Conservation (phyloP, 2,113 vertebrate species). For the Alces alces region DNA sequence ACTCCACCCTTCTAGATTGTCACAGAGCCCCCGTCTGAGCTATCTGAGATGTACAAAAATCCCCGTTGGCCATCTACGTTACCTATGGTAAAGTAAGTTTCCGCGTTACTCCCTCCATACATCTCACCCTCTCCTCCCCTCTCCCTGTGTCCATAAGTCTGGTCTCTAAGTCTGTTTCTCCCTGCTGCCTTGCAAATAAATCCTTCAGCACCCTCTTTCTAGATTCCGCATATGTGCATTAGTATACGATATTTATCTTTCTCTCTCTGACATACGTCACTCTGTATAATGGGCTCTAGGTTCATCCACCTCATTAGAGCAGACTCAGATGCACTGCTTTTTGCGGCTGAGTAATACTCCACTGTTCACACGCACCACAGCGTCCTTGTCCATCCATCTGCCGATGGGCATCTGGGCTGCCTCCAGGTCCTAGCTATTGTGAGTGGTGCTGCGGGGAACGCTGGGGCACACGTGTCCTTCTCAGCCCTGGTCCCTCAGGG, state of each 20-base stretch:
- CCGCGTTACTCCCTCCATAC: neutral
- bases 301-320: neutral
- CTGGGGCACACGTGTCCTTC: neutral
- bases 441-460: neutral
- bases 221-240: neutral
- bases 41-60: neutral
- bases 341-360: neutral
- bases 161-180: neutral
- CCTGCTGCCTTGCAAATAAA: neutral
- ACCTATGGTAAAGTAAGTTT: neutral
- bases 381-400: rapidly evolving
- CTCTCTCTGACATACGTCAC: neutral
- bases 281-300: neutral
- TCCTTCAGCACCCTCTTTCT: neutral
- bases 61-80: rapidly evolving
- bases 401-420: rapidly evolving
- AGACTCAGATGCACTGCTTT: rapidly evolving
- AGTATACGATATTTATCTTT: neutral
- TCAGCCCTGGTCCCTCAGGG: neutral
- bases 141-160: rapidly evolving
- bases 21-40: neutral
- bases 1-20: neutral
- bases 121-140: neutral
- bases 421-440: neutral
- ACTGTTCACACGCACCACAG: rapidly evolving